These are phyloP conservation scores for Toxotes jaculatrix DNA, from an alignment of 2,113 vertebrate species.

Conservation along the genomic window DNA sequence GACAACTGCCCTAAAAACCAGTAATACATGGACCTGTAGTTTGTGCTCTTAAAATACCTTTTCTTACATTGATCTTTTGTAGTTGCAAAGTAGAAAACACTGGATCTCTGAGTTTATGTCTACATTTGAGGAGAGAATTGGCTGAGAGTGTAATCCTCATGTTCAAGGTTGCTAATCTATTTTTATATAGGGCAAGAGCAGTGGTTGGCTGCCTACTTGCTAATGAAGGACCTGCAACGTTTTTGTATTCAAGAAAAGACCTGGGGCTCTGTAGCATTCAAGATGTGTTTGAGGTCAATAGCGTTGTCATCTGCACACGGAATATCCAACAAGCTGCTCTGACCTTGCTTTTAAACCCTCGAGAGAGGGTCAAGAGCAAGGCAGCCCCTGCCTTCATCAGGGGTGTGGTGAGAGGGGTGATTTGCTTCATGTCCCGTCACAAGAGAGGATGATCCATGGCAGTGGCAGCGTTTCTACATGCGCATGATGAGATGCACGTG, in stretches of 20 bases:
- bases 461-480: background rate
- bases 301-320: background rate
- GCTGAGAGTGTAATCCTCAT: too few relatives aligned
- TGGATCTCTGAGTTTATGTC: background rate
- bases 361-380: background rate
- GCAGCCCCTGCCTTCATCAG: background rate
- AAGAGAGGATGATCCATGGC: conserved; percentile 14
- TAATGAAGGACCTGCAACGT: background rate
- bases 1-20: background rate
- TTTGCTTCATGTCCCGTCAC: conserved; percentile 3
- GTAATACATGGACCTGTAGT: background rate
- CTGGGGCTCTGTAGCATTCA: conserved; percentile 1
- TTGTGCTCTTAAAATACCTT: background rate
- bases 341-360: background rate
- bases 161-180: background rate
- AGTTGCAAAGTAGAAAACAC: background rate
- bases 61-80: background rate
- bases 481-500: conserved; percentile 50
- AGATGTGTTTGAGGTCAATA: conserved; percentile 9
- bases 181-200: background rate
- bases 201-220: background rate
- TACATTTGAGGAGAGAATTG: background rate
- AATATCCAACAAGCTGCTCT: background rate
- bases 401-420: background rate
- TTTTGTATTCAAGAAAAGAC: conserved; percentile 26